Evolutionary conservation across 2,888 invertebrate species (phyloP).

Genomic region (Acanthosepion lycidas): DNA sequence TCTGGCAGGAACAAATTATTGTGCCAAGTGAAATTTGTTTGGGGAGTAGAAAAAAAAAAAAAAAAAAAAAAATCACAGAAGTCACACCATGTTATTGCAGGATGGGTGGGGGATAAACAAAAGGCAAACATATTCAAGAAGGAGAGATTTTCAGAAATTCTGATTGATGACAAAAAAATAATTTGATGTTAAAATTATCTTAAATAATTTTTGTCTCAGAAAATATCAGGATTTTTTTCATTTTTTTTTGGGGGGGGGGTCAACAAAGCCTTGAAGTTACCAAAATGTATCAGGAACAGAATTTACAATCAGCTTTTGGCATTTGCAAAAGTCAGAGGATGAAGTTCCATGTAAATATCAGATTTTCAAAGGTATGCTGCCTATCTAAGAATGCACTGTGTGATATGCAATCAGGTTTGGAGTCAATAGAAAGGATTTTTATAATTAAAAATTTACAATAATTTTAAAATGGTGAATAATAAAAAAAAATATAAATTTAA

Average conservation of each 20-base stretch:
- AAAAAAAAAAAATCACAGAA: neutral
- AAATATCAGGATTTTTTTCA: neutral
- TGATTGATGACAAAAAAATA: neutral
- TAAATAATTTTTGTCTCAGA: conserved; percentile 8
- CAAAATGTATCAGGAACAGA: neutral
- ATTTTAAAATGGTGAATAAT: neutral
- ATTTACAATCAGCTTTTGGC: neutral
- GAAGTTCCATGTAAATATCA: neutral
- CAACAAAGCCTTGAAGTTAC: neutral
- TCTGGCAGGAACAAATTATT: conserved; percentile 21
- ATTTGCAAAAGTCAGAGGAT: neutral
- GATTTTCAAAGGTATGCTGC: neutral
- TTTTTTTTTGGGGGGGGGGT: neutral
- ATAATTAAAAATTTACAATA: neutral
- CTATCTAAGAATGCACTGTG: neutral
- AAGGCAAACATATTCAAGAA: neutral
- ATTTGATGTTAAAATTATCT: neutral
- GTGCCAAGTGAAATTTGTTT: conserved; percentile 24
- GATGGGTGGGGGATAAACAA: neutral
- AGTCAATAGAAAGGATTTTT: neutral
- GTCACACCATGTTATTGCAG: neutral
- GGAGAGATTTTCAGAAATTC: neutral
- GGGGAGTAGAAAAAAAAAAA: neutral
- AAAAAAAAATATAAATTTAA: no score
- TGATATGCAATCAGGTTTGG: neutral